Percentiles rank a stretch among this genome's conserved stretches.
phyloP scores from a whole-genome alignment of 1,140 invertebrate species.

The Aphaenogaster rudis region DNA sequence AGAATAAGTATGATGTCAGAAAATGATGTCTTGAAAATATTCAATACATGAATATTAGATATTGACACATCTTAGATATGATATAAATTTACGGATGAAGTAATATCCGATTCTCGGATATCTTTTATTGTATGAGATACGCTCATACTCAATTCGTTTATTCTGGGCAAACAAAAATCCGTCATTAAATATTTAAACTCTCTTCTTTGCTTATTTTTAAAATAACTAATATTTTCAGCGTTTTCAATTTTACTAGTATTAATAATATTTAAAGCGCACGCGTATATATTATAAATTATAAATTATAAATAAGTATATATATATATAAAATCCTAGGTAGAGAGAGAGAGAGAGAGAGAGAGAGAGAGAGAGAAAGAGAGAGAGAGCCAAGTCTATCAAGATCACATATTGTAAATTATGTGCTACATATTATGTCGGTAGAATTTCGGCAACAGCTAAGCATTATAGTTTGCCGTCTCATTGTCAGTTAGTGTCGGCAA shows the following conservation, averaged over 20 bases:
- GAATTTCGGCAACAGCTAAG: too few relatives aligned
- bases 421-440: too few relatives aligned
- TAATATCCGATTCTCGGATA: background rate
- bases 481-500: too few relatives aligned
- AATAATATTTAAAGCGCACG: background rate
- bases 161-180: constrained; percentile 21
- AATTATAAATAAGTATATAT: background rate
- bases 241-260: background rate
- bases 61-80: background rate
- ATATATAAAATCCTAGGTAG: too few relatives aligned
- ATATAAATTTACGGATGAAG: background rate
- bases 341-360: too few relatives aligned
- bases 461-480: too few relatives aligned
- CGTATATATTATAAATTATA: background rate
- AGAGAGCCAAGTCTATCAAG: too few relatives aligned
- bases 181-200: background rate
- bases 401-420: too few relatives aligned
- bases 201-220: background rate
- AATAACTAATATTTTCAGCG: background rate
- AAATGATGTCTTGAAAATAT: background rate
- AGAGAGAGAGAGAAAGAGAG: too few relatives aligned
- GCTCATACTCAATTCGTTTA: background rate
- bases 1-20: background rate
- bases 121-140: background rate
- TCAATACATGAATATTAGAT: background rate